Percentiles rank a stretch among this genome's conserved stretches.
Conservation (phyloP, 1,140 invertebrate species). For the Agrypnia vestita region DNA sequence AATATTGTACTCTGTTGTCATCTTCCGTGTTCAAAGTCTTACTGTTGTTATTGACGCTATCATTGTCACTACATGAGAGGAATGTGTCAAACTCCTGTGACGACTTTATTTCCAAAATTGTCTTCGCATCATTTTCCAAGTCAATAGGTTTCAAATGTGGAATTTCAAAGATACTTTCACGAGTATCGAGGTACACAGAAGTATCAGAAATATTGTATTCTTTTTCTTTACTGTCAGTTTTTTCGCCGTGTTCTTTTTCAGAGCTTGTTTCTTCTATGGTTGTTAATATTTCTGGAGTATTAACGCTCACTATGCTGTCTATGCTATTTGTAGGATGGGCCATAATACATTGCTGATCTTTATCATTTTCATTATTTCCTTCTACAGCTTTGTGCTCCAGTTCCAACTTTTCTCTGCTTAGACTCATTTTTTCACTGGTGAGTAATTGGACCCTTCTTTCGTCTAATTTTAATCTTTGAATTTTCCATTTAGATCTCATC, state of each 20-base stretch:
- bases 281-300: neutral
- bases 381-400: slow-evolving; percentile 64
- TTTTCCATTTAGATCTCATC: slow-evolving; percentile 74
- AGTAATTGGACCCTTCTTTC: slow-evolving; percentile 72
- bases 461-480: slow-evolving; percentile 74
- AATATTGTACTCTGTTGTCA: slow-evolving; percentile 30
- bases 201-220: slow-evolving; percentile 24
- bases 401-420: slow-evolving; percentile 70
- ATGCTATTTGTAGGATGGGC: neutral
- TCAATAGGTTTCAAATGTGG: slow-evolving; percentile 1
- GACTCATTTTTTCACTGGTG: slow-evolving; percentile 69
- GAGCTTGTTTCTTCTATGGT: neutral
- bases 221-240: slow-evolving; percentile 15
- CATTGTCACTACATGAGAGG: neutral
- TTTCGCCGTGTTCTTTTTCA: neutral
- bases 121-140: neutral
- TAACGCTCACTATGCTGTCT: neutral
- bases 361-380: neutral
- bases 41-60: slow-evolving; percentile 32
- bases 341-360: neutral
- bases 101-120: neutral
- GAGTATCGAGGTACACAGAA: slow-evolving; percentile 10
- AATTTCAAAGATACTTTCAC: neutral
- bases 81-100: slow-evolving; percentile 14
- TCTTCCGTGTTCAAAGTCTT: neutral